A percentile compares a stretch with the other conserved stretches of the same genome.
These are phyloP conservation scores for Synergus gifuensis DNA, from an alignment of 2,888 invertebrate genomes.

Conservation along the genomic window DNA sequence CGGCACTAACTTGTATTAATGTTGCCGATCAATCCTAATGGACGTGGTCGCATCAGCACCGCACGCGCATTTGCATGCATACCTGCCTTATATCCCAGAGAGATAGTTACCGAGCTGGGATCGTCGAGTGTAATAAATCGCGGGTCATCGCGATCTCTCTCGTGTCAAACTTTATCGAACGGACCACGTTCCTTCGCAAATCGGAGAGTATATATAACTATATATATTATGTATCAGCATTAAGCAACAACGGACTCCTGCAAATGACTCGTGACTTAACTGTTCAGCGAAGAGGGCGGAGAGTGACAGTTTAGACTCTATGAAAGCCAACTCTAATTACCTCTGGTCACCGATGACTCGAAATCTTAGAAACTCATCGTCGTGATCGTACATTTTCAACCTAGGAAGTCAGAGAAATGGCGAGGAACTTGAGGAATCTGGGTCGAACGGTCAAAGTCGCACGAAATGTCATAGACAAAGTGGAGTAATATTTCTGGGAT, in stretches of 20 bases:
- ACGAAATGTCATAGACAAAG: background rate
- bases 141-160: slow-evolving; percentile 66
- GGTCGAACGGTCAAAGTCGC: slow-evolving; percentile 3
- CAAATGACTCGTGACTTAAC: slow-evolving; percentile 48
- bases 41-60: slow-evolving; percentile 73
- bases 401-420: background rate
- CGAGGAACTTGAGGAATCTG: background rate
- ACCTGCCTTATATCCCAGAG: slow-evolving; percentile 50
- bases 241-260: background rate
- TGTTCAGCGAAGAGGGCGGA: slow-evolving; percentile 46
- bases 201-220: slow-evolving; percentile 8
- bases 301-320: slow-evolving; percentile 47
- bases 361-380: background rate
- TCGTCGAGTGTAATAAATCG: slow-evolving; percentile 61
- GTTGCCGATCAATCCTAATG: slow-evolving; percentile 77
- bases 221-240: background rate
- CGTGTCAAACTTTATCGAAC: slow-evolving; percentile 56
- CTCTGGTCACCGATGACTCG: background rate
- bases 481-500: background rate
- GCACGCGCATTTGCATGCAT: slow-evolving; percentile 68
- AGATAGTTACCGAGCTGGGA: slow-evolving; percentile 51
- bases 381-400: background rate
- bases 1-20: slow-evolving; percentile 77
- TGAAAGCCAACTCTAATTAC: background rate
- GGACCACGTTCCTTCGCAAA: slow-evolving; percentile 31